A percentile compares a stretch with the other conserved stretches of the same genome.
phyloP scores from a whole-genome alignment of 2,888 invertebrate species.

The Chouioia cunea region DNA sequence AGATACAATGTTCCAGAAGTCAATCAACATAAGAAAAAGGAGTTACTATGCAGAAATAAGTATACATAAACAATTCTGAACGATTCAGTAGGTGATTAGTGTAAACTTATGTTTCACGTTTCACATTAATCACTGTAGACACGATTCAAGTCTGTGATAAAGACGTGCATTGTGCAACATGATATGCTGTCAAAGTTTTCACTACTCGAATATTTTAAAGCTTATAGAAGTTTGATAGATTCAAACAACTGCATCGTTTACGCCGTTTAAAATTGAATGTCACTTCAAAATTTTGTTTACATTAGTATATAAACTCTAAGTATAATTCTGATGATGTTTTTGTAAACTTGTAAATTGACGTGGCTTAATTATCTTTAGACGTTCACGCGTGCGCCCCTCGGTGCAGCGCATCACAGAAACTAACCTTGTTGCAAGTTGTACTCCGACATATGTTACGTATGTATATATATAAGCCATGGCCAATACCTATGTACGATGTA shows the following conservation, averaged over 20 bases:
- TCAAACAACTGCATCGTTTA: background rate
- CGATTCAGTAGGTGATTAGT: background rate
- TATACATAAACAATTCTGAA: conserved; percentile 20
- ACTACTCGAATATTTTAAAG: background rate
- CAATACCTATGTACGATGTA: too few species aligned
- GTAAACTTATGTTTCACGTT: background rate
- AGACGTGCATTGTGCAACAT: background rate
- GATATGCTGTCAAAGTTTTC: conserved; percentile 1
- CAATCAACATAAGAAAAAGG: background rate
- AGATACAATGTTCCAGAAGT: too few species aligned
- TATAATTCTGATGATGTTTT: background rate
- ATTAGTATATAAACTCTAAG: too few species aligned
- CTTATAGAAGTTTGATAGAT: background rate
- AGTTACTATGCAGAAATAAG: background rate
- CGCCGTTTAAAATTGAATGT: background rate
- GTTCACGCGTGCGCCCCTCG: background rate
- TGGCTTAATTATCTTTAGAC: conserved; percentile 36
- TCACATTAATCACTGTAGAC: background rate
- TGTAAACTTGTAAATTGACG: conserved; percentile 34
- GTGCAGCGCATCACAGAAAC: background rate
- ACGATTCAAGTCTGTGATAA: background rate
- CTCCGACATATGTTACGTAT: too few species aligned
- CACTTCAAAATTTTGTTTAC: background rate
- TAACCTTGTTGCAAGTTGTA: background rate
- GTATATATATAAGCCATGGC: too few species aligned